Evolutionary conservation across 1,140 invertebrate genomes (phyloP).

Genomic region (Piezodorus guildinii): DNA sequence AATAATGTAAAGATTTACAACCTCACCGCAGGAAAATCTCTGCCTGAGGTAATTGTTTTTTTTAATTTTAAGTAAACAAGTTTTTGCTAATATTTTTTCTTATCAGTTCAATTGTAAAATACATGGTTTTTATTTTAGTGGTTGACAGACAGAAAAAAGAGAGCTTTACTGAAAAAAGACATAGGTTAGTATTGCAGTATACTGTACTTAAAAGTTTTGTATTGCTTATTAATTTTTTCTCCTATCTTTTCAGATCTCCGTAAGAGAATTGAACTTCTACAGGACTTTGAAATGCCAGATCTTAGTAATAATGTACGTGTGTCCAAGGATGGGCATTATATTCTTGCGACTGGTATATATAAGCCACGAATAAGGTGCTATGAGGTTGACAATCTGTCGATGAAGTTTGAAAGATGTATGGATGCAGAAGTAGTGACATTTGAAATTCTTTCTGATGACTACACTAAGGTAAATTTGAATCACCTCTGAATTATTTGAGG

Average conservation of each 20-base stretch:
- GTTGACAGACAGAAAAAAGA: slow-evolving; percentile 80
- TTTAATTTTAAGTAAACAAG: slow-evolving; percentile 20
- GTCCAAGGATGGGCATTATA: slow-evolving; percentile 86
- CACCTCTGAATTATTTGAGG: not conserved
- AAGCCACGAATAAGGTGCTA: slow-evolving; percentile 93
- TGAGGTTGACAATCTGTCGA: slow-evolving; percentile 88
- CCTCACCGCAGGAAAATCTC: slow-evolving; percentile 86
- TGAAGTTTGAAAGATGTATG: slow-evolving; percentile 97
- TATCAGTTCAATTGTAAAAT: not conserved
- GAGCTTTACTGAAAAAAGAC: slow-evolving; percentile 79
- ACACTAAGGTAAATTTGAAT: slow-evolving; percentile 56
- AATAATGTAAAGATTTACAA: slow-evolving; percentile 98
- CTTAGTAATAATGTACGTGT: slow-evolving; percentile 74
- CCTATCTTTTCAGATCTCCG: slow-evolving; percentile 54
- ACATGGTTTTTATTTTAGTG: slow-evolving; percentile 51
- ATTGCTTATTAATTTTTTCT: slow-evolving; percentile 19
- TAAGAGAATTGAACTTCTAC: slow-evolving; percentile 87
- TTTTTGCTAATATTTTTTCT: not conserved
- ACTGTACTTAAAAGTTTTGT: too few relatives aligned
- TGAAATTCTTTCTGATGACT: slow-evolving; percentile 80
- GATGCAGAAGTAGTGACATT: slow-evolving; percentile 89
- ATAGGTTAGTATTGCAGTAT: slow-evolving; percentile 41
- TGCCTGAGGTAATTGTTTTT: slow-evolving; percentile 75
- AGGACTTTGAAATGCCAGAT: slow-evolving; percentile 98
- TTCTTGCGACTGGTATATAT: slow-evolving; percentile 88